Percentiles rank a stretch among this genome's conserved stretches.
Evolutionary conservation across 2,888 invertebrate species (phyloP).

Genomic region (Chrysodeixis includens): DNA sequence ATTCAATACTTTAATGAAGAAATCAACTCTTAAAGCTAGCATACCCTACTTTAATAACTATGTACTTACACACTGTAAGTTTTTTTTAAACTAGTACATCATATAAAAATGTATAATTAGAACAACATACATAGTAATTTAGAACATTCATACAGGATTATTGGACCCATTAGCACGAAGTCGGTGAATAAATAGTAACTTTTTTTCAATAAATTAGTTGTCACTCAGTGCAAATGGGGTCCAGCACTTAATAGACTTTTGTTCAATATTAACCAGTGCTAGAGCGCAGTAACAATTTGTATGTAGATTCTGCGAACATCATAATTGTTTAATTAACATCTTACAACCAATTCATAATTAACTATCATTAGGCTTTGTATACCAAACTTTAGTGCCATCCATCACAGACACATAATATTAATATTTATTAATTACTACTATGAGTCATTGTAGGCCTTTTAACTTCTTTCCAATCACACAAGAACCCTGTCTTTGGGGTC

Average conservation of each 20-base stretch:
- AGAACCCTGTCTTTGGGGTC: neutral
- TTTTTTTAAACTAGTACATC: constrained; percentile 58
- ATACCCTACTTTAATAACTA: constrained; percentile 50
- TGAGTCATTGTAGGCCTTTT: constrained; percentile 6
- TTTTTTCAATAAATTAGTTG: constrained; percentile 22
- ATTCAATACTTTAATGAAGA: constrained; percentile 51
- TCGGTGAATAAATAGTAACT: constrained; percentile 47
- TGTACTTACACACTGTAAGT: constrained; percentile 50
- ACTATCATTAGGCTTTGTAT: constrained; percentile 36
- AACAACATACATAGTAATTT: constrained; percentile 59
- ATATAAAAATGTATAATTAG: constrained; percentile 65
- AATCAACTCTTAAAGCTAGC: constrained; percentile 61
- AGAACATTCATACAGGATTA: constrained; percentile 52
- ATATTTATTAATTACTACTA: constrained; percentile 24
- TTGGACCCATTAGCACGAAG: constrained; percentile 60
- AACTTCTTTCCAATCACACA: neutral
- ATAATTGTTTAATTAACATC: constrained; percentile 10
- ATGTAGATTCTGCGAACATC: constrained; percentile 14
- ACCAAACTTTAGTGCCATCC: constrained; percentile 48
- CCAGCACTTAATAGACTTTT: constrained; percentile 47
- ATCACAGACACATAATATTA: constrained; percentile 46
- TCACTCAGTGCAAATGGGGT: constrained; percentile 62
- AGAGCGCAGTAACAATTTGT: constrained; percentile 11
- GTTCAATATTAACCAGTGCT: constrained; percentile 47
- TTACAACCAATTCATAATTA: constrained; percentile 23